Evolutionary conservation across 2,797 vertebrate species (phyloP), one percentile per base, ranked within the genome.

Genomic region (Acanthornis magna): DNA sequence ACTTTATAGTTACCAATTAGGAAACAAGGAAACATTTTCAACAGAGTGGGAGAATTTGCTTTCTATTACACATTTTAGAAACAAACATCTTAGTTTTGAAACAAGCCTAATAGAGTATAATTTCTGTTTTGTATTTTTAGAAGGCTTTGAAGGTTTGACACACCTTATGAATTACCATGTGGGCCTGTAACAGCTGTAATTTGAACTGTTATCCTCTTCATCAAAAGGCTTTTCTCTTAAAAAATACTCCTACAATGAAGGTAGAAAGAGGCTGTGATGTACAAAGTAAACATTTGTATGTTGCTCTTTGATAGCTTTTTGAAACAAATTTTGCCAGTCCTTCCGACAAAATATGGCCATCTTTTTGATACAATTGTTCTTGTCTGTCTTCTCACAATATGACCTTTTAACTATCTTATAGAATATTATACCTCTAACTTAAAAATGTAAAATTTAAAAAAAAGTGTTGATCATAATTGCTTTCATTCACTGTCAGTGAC

Each of bases 121-220:
- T 95, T 96, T 94, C 45, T 91, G 42, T 23, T 89, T 90, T 78
- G 54, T 83, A 89, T 79, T 92, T 96, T 96, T 92, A 89, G 67
- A 89, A 68, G 2, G 12, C 62, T 88, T 94, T 95, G 91, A 95
- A 94, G 58, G 14, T 80, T 95, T 92, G 84, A 88, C 81, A 91
- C 88, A 80, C 74, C 76, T 89, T 63, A 66, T 43, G n/a, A 92
- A 94, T 88, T 97, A 94, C 53, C 74, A 57, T 88, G 72, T 74
- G 32, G 89, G 43, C 27, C 63, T 74, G 5, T 65, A 89, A 47
- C 50, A 81, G 21, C 55, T 77, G 40, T 50, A 74, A 72, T 71
- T 93, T 80, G 85, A 38, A 66, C 45, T 66, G 54, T 65, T 78
- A 74, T 45, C 42, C 42, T 89, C 36, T 65, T 89, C 81, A 88